These are phyloP conservation scores for Autographa pulchrina DNA, from an alignment of 2,888 invertebrate species.

Conservation along the genomic window DNA sequence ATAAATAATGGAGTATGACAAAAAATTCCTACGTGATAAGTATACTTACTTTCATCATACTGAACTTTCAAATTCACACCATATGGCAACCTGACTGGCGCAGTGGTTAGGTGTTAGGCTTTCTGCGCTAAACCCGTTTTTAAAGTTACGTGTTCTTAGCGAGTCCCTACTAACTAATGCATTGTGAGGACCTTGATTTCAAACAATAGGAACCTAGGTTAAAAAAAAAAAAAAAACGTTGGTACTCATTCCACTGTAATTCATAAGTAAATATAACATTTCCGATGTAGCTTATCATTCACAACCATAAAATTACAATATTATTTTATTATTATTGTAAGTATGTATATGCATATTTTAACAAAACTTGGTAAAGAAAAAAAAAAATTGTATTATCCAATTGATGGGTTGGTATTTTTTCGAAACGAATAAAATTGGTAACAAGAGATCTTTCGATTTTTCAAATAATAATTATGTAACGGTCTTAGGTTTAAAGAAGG, in stretches of 20 bases:
- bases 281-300: slow-evolving; percentile 70
- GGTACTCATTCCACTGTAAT: slow-evolving; percentile 44
- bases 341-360: slow-evolving; percentile 35
- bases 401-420: neutral
- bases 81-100: no score
- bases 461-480: slow-evolving; percentile 13
- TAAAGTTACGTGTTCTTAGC: neutral
- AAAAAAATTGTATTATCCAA: neutral
- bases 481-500: slow-evolving; percentile 35
- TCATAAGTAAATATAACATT: slow-evolving; percentile 44
- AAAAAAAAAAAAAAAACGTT: slow-evolving; percentile 34
- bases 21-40: slow-evolving; percentile 45
- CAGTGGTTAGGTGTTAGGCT: neutral
- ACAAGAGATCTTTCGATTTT: neutral
- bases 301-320: slow-evolving; percentile 79
- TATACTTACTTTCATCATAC: no score
- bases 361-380: slow-evolving; percentile 10
- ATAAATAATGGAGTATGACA: slow-evolving; percentile 54
- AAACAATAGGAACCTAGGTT: neutral
- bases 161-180: no score
- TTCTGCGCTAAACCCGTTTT: neutral
- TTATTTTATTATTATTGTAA: slow-evolving; percentile 45
- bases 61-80: no score
- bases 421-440: neutral
- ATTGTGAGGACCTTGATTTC: neutral